Conservation (phyloP, 2,797 vertebrate genomes). For the Sebastes elongatus region DNA sequence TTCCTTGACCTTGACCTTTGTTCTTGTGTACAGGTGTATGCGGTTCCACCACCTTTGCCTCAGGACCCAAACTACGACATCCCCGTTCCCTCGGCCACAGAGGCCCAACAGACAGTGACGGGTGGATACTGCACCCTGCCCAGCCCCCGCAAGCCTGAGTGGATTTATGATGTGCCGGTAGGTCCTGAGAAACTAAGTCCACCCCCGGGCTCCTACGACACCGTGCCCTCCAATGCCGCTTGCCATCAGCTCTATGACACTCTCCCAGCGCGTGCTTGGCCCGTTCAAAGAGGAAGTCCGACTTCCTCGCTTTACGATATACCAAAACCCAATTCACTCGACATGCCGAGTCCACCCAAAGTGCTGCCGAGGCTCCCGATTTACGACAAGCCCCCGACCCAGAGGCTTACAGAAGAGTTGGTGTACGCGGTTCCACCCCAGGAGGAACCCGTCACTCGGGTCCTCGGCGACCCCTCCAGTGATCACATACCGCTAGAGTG, state of each 20-base stretch:
- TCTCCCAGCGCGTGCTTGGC: conserved; percentile 39
- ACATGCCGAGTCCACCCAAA: conserved; percentile 35
- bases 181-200: conserved; percentile 76
- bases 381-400: conserved; percentile 54
- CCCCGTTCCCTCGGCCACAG: conserved; percentile 63
- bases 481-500: conserved; percentile 70
- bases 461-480: conserved; percentile 1
- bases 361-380: conserved; percentile 24
- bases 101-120: conserved; percentile 49
- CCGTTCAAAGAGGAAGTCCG: background rate
- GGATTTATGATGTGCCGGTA: conserved; percentile 89
- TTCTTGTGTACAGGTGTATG: conserved; percentile 79
- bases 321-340: conserved; percentile 65
- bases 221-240: conserved; percentile 46
- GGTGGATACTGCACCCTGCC: conserved; percentile 82
- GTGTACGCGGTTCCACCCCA: conserved; percentile 44
- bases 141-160: conserved; percentile 83
- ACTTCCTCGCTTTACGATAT: conserved; percentile 71
- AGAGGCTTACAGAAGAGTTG: conserved; percentile 31
- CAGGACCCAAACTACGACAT: conserved; percentile 79
- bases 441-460: conserved; percentile 12
- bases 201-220: conserved; percentile 27
- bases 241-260: conserved; percentile 59
- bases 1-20: background rate
- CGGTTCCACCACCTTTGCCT: conserved; percentile 73